phyloP scores from a whole-genome alignment of 2,113 vertebrate species.

The Hepsetus odoe region DNA sequence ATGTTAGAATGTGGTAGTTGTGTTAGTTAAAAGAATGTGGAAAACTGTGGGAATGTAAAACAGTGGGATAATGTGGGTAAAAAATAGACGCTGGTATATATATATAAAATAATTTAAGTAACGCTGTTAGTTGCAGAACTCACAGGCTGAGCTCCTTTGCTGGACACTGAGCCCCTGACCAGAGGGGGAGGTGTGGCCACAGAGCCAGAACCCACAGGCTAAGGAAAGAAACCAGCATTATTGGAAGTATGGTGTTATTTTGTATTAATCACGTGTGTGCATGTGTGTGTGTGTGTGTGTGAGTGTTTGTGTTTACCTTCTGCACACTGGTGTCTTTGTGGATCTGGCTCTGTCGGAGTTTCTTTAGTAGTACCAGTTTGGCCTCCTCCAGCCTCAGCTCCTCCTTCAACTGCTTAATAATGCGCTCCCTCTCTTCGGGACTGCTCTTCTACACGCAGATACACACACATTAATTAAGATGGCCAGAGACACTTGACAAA shows the following conservation, averaged over 20 bases:
- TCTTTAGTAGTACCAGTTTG: conserved; percentile 93
- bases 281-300: conserved; percentile 10
- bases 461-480: conserved; percentile 25
- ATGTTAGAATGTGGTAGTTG: not conserved
- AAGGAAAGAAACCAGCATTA: conserved; percentile 25
- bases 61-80: no score
- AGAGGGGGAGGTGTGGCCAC: conserved; percentile 87
- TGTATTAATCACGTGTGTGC: no score
- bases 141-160: conserved; percentile 88
- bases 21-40: not conserved
- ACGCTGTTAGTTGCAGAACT: no score
- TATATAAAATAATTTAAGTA: not conserved
- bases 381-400: conserved; percentile 93
- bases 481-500: not conserved
- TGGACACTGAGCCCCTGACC: conserved; percentile 83
- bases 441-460: conserved; percentile 82
- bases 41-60: not conserved
- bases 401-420: conserved; percentile 92
- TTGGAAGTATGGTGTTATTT: no score
- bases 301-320: conserved; percentile 78
- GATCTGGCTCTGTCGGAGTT: conserved; percentile 91
- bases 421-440: conserved; percentile 83
- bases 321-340: conserved; percentile 86
- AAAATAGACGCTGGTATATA: not conserved
- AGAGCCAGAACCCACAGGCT: conserved; percentile 81